phyloP scores from a whole-genome alignment of 2,888 invertebrate species.

The Caenorhabditis sp. region DNA sequence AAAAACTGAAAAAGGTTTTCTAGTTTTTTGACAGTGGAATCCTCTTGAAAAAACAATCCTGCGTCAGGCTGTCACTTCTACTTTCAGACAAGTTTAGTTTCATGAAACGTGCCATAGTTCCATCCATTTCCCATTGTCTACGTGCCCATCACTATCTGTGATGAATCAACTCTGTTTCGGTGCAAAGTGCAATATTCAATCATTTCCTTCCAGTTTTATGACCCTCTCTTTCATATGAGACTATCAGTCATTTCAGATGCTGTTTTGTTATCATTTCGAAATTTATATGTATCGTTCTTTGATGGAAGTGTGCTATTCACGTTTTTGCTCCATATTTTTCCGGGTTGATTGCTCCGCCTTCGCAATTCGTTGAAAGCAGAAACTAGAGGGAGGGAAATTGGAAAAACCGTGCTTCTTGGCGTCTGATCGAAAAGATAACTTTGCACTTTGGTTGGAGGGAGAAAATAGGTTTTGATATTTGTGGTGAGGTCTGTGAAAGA shows the following conservation, averaged over 20 bases:
- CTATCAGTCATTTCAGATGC: conserved; percentile 29
- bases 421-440: too few relatives aligned
- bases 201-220: conserved; percentile 3
- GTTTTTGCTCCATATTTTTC: conserved; percentile 18
- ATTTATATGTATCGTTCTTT: conserved; percentile 27
- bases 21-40: too few relatives aligned
- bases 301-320: conserved; percentile 48
- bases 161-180: conserved; percentile 2
- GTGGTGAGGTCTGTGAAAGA: too few relatives aligned
- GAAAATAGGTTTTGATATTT: too few relatives aligned
- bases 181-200: conserved; percentile 45
- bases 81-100: too few relatives aligned
- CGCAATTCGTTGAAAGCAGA: conserved; percentile 25
- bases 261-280: neutral
- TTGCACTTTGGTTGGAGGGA: too few relatives aligned
- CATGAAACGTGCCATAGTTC: neutral
- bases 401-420: neutral
- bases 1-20: neutral
- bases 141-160: conserved; percentile 24
- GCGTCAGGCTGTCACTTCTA: too few relatives aligned
- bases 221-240: conserved; percentile 11
- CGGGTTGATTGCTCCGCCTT: conserved; percentile 29
- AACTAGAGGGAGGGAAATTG: conserved; percentile 4
- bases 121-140: neutral
- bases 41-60: too few relatives aligned